A percentile compares a stretch with the other conserved stretches of the same genome.
phyloP scores from a whole-genome alignment of 1,140 invertebrate species.

The Drosophila jambulina region DNA sequence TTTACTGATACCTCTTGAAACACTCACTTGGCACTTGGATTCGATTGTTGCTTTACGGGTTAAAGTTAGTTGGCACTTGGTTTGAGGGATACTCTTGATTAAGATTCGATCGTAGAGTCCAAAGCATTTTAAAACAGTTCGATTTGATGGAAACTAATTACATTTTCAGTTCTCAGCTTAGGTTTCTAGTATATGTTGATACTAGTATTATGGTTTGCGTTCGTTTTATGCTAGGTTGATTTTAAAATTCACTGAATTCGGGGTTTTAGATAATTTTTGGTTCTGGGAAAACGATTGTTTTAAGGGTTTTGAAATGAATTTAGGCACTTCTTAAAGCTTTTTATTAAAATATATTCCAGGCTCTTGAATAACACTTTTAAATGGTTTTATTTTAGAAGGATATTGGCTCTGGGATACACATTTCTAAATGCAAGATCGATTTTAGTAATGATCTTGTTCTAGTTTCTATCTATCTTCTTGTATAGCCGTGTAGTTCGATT shows the following conservation, averaged over 20 bases:
- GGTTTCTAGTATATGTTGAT: not conserved
- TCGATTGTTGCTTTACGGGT: slow-evolving; percentile 11
- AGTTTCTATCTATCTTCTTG: not conserved
- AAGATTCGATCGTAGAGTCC: too few relatives aligned
- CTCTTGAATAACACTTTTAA: not conserved
- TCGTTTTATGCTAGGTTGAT: too few relatives aligned
- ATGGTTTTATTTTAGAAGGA: not conserved
- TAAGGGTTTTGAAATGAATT: not conserved
- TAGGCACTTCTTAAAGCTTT: not conserved
- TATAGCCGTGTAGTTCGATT: not conserved
- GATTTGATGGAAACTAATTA: not conserved
- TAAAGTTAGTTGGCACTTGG: slow-evolving; percentile 12
- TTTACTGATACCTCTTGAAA: slow-evolving; percentile 5
- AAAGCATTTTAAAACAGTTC: not conserved
- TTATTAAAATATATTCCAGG: not conserved
- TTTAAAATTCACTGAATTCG: not conserved
- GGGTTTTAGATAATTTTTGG: not conserved
- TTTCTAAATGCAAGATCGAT: not conserved
- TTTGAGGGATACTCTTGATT: not conserved
- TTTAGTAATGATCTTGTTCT: not conserved
- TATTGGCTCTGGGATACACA: not conserved
- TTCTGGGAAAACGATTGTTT: not conserved
- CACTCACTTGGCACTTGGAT: slow-evolving; percentile 18
- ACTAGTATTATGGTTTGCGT: too few relatives aligned
- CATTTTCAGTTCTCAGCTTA: not conserved